Evolutionary conservation across 2,797 vertebrate species (phyloP).

Genomic region (Galaxias olidus): DNA sequence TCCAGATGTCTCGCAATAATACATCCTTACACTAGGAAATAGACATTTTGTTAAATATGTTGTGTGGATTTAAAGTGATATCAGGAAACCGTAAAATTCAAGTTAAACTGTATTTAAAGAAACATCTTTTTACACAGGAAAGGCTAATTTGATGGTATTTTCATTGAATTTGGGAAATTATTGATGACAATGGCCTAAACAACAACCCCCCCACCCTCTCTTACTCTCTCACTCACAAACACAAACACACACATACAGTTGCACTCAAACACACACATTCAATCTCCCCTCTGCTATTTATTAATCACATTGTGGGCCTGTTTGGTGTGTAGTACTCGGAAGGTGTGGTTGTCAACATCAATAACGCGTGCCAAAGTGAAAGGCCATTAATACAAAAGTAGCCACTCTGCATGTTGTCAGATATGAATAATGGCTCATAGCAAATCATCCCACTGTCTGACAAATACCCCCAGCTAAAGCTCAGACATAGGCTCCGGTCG

Average conservation of each 20-base stretch:
- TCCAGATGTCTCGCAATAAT: no score
- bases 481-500: constrained; percentile 33
- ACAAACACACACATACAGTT: constrained; percentile 1
- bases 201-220: not conserved
- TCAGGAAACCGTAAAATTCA: no score
- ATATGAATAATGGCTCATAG: constrained; percentile 76
- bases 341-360: constrained; percentile 77
- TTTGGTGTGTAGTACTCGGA: constrained; percentile 52
- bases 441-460: constrained; percentile 69
- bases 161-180: no score
- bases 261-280: constrained; percentile 12
- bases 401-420: constrained; percentile 68
- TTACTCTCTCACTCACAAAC: not conserved
- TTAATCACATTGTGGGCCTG: constrained; percentile 45
- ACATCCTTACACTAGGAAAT: no score
- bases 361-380: constrained; percentile 65
- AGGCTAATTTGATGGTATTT: no score
- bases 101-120: no score
- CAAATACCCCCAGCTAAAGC: constrained; percentile 52
- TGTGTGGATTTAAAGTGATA: no score
- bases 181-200: no score
- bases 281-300: constrained; percentile 48
- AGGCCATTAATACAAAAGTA: constrained; percentile 73
- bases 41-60: no score
- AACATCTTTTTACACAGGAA: no score